phyloP scores from a whole-genome alignment of 2,113 vertebrate species.

The Malaclemys terrapin region DNA sequence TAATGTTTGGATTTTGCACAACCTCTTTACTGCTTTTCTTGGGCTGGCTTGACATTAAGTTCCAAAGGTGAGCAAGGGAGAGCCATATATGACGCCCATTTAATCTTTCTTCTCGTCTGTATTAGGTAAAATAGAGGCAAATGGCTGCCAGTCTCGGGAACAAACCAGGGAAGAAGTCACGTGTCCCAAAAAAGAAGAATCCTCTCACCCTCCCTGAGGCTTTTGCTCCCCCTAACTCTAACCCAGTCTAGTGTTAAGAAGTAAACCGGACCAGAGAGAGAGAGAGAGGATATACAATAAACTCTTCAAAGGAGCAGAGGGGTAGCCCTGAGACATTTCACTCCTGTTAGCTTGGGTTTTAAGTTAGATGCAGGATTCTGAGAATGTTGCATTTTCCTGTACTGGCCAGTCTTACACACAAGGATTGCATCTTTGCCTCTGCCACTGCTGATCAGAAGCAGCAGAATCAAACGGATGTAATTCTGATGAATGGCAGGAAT shows the following conservation, averaged over 20 bases:
- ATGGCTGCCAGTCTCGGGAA: background rate
- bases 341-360: background rate
- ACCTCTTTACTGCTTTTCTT: constrained; percentile 8
- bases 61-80: background rate
- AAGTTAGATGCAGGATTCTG: constrained; percentile 6
- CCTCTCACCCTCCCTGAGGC: background rate
- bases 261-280: constrained; percentile 37
- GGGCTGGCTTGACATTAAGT: constrained; percentile 40
- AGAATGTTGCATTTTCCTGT: constrained; percentile 34
- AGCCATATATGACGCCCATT: background rate
- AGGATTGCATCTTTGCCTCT: background rate
- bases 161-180: background rate
- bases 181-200: too few species aligned
- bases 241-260: constrained; percentile 29
- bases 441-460: background rate
- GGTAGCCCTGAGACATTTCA: constrained; percentile 17
- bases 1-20: background rate
- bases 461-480: constrained; percentile 40
- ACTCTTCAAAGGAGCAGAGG: constrained; percentile 24
- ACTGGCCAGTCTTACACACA: background rate
- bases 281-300: constrained; percentile 6
- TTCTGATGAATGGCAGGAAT: constrained; percentile 48
- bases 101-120: background rate
- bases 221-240: background rate
- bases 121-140: background rate